Evolutionary conservation across 1,140 invertebrate species (phyloP), one percentile per base, ranked within the genome.

Genomic region (Tetraneura akinire): DNA sequence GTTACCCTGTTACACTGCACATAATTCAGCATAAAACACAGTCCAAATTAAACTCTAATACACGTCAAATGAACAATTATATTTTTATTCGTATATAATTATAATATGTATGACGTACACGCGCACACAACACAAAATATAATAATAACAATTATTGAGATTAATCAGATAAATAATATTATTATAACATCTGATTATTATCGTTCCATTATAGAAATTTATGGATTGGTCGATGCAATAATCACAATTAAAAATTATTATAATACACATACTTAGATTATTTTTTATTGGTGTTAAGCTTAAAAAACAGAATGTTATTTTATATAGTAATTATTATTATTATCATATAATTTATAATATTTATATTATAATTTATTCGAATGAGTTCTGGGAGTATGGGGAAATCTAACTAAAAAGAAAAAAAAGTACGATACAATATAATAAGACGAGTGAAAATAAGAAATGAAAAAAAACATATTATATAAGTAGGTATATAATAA

Each of bases 261-360:
- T 42, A 37, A n/a, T 13, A 42, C 32, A 45, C 14, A 66, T 42
- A 21, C 3, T 21, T 62, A 16, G 60, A 62, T 14, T 32, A n/a
- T n/a, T 16, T n/a, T 16, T 32, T 23, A 68, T 68, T 68, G 66
- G 66, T 68, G 66, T 68, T 68, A 68, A 23, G 66, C 66, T 68
- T 47, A 47, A 47, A 68, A 68, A 47, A 68, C 37, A 68, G 21
- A 68, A 68, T 21, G 23, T 68, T 68, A 23, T 55, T 37, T 37
- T 66, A 62, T 37, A 64, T 64, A 68, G 66, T 42, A 23, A 47
- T 68, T 68, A 68, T 16, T 26, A 68, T 68, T 68, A 13, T 68
- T 23, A 23, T 68, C 47, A 18, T 47, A 47, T 47, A 26, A n/a
- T 47, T 47, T 26, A 68, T 68, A 23, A 68, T 68, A 68, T 26